Evolutionary conservation across 2,797 vertebrate species (phyloP), one percentile per base, ranked within the genome.

Genomic region (Melanitta fusca): DNA sequence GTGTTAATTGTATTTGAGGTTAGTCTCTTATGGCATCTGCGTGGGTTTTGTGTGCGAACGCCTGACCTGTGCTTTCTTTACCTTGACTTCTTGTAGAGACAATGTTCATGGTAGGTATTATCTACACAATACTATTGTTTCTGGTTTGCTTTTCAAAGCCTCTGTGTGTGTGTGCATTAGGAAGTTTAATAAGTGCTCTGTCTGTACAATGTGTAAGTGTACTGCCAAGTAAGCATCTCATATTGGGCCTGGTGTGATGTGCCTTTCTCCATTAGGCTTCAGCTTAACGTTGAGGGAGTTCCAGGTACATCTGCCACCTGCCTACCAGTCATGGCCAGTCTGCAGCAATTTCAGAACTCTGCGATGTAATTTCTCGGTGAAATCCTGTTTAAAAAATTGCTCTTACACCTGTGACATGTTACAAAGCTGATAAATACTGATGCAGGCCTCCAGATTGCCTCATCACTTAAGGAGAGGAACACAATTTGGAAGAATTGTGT

Each of bases 31-130:
- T 0, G 28, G 34, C 12, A 34, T 85, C 84, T 89, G 19, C 7
- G 4, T 32, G 28, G n/a, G 22, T 25, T 89, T 91, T 87, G 28
- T 25, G 8, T 51, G 32, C 2, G 2, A 73, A 41, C 61, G 30
- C 38, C 61, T 78, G 75, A 51, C 65, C 25, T 69, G 39, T 20
- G 1, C 87, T 87, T 96, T 85, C 56, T 85, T 88, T 71, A 64
- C 28, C n/a, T 60, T 85, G 9, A 56, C 39, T 73, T 88, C 0
- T 0, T 74, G 3, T 14, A 17, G 13, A 47, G 62, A 49, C 25
- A 53, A 0, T 70, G 25, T 34, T 47, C 0, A 0, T 38, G 30
- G 28, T 66, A 28, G 13, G 45, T 56, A n/a, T 77, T 47, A n/a
- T 53, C 25, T 68, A 2, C n/a, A 19, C 20, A 28, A 92, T 32